Evolutionary conservation across 2,797 vertebrate species (phyloP).

Genomic region (Apogon hyalosoma): DNA sequence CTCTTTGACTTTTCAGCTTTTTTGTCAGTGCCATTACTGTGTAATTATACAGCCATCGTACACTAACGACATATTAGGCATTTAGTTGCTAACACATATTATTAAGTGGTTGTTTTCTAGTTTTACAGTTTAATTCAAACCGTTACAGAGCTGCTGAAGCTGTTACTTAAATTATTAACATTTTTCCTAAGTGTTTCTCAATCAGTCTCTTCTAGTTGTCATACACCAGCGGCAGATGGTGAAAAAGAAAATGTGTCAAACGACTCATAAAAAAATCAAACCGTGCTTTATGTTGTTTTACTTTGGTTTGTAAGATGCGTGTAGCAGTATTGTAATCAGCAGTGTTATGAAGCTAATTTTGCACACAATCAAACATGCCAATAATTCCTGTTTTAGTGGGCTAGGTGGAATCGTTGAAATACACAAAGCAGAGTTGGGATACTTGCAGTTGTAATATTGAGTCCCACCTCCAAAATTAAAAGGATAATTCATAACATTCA

Average conservation of each 20-base stretch:
- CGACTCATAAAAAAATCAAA: conserved; percentile 48
- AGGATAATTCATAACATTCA: conserved; percentile 9
- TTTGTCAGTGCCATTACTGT: conserved; percentile 13
- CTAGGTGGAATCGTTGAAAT: conserved; percentile 7
- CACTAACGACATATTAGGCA: background rate
- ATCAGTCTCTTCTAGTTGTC: conserved; percentile 4
- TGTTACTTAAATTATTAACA: conserved; percentile 4
- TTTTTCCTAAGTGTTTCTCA: background rate
- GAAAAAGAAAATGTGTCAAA: background rate
- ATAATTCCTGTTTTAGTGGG: conserved; percentile 21
- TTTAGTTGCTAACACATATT: conserved; percentile 12
- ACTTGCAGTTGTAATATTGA: background rate
- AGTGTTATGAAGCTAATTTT: conserved; percentile 42
- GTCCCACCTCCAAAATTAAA: background rate
- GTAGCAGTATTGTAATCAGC: conserved; percentile 38
- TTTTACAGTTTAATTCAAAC: conserved; percentile 25
- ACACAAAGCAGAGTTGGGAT: background rate
- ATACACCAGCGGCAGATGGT: background rate
- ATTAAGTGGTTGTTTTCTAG: background rate
- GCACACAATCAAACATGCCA: conserved; percentile 4
- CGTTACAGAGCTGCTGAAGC: background rate
- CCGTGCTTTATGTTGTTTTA: conserved; percentile 15
- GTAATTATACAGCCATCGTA: conserved; percentile 19
- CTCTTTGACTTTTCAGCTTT: conserved; percentile 17
- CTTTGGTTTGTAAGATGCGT: conserved; percentile 9